Percentiles rank a stretch among this genome's conserved stretches.
Conservation (phyloP, 2,113 vertebrate species). For the Probosciger aterrimus region DNA sequence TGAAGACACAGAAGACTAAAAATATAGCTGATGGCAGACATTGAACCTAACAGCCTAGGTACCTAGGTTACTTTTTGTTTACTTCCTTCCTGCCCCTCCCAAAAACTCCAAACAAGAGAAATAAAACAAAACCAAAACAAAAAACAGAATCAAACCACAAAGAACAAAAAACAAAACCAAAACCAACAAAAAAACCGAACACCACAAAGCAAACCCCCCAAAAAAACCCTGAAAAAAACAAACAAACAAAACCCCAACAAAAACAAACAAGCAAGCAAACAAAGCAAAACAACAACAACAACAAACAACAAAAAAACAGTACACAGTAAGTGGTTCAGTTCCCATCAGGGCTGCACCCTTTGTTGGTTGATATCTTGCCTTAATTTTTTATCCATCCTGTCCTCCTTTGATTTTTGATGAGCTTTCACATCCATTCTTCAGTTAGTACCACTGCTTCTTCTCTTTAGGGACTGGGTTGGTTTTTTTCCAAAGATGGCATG, state of each 20-base stretch:
- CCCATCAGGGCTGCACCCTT: neutral
- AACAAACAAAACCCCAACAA: neutral
- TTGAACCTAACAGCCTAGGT: neutral
- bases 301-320: neutral
- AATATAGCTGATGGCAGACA: neutral
- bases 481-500: neutral
- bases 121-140: neutral
- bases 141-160: neutral
- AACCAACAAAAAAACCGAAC: neutral
- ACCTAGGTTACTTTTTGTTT: neutral
- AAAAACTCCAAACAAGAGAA: neutral
- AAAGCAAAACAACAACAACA: neutral
- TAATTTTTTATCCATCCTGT: neutral
- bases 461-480: neutral
- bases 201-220: no score
- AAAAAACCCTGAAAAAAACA: neutral
- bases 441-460: neutral
- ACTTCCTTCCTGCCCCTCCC: neutral
- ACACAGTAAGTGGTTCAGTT: neutral
- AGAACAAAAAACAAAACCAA: no score
- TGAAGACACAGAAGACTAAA: neutral
- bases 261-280: neutral
- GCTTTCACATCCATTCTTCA: neutral
- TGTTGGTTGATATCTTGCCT: neutral
- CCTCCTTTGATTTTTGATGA: neutral